Base-by-base conservation (phyloP, 2,113 vertebrate species). In the Pygoscelis adeliae region DNA sequence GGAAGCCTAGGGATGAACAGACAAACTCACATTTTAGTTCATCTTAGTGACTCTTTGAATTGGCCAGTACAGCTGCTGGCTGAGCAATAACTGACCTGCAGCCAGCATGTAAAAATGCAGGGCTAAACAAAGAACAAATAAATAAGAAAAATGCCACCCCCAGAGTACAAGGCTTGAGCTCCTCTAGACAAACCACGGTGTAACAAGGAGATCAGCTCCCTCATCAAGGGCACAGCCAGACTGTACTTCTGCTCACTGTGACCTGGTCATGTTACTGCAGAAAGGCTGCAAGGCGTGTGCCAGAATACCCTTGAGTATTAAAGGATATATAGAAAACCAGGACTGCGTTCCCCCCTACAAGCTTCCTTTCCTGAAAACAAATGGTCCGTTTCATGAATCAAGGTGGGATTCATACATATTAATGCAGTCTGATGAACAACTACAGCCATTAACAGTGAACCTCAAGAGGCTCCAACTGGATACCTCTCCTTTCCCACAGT, bases 71-170 rank as follows among this genome's bases (percentile, higher is more conserved):
- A 90, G 88, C 83, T 95, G 92, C 92, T 91, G 92, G 90, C 94
- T 87, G 92, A 95, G 86, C 77, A 94, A 16, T 6, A 34, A 44
- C 86, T 58, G 89, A 96, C 76, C 89, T 69, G 88, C 50, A 92
- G 83, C 88, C 80, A 91, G 82, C 50, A 83, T 0, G 1, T 88
- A 84, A 94, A 78, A 97, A 97, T 22, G 53, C 84, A 85, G 46
- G 62, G 87, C 50, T 83, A 76, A 90, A 77, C 78, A 89, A 74
- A 76, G 91, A 83, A 58, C 53, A 97, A 91, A 90, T 44, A 82
- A 96, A 83, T 32, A 67, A 80, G 66, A 79, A 82, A 82, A 96
- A 89, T 93, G 94, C 87, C 95, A 90, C 88, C 82, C 89, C 38
- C 13, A 3, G 79, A 95, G 67, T 73, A 70, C 65, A 85, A 93